Conservation (phyloP, 1,140 invertebrate species). For the Heliconius hermathena region DNA sequence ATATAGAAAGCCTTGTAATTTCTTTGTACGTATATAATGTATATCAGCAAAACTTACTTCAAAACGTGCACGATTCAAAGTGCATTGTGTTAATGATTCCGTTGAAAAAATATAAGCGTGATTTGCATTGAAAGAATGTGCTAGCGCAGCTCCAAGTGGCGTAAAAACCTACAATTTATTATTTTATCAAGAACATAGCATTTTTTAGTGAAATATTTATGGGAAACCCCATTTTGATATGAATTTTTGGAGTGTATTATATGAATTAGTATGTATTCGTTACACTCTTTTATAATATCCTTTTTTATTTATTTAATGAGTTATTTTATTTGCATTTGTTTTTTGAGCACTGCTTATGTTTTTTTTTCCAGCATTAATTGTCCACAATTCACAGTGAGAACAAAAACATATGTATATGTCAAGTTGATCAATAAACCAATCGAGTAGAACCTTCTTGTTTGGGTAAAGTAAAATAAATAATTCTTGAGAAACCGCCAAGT, state of each 20-base stretch:
- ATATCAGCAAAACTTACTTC: neutral
- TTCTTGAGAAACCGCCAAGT: neutral
- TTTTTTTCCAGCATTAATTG: neutral
- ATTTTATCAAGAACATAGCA: conserved; percentile 8
- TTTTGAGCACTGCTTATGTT: neutral
- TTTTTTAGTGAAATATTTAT: neutral
- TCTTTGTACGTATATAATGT: too few relatives aligned
- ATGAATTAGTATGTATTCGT: conserved; percentile 1
- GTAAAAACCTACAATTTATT: conserved; percentile 27
- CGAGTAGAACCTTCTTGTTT: neutral
- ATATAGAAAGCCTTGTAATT: neutral
- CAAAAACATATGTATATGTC: neutral
- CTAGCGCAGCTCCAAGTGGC: neutral
- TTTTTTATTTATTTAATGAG: neutral
- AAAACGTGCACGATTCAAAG: neutral
- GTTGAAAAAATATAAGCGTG: neutral
- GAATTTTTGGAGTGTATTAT: neutral
- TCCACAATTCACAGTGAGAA: neutral
- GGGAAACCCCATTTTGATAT: conserved; percentile 17
- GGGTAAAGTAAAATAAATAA: neutral
- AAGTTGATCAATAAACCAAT: neutral
- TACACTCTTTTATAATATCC: neutral
- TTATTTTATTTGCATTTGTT: neutral
- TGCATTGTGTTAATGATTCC: neutral
- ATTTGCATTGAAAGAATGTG: conserved; percentile 11